These are phyloP conservation scores for Drosophila ercepeae DNA, from an alignment of 1,140 invertebrate genomes.

Conservation along the genomic window DNA sequence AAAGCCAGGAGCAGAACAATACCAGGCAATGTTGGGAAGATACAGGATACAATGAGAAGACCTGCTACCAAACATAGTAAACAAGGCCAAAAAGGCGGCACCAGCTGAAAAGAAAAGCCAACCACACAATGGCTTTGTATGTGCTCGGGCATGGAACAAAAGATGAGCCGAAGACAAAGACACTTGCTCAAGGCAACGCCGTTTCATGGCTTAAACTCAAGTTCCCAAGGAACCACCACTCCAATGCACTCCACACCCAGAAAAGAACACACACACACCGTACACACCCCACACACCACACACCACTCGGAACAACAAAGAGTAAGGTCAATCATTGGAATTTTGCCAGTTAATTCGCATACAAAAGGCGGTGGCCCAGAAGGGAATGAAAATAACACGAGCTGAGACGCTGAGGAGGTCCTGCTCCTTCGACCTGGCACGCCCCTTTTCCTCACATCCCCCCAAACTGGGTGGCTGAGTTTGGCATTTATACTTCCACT, in stretches of 20 bases:
- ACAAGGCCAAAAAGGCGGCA: conserved; percentile 39
- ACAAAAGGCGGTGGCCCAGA: conserved; percentile 61
- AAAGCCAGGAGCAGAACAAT: conserved; percentile 44
- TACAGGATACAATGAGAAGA: conserved; percentile 24
- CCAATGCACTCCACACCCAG: conserved; percentile 34
- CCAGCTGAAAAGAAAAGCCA: conserved; percentile 45
- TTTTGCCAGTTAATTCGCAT: conserved; percentile 80
- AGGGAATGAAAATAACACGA: conserved; percentile 44
- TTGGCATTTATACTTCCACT: conserved; percentile 83
- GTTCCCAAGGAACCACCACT: conserved; percentile 54
- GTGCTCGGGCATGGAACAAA: conserved; percentile 56
- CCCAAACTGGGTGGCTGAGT: conserved; percentile 64
- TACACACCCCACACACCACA: too few relatives aligned
- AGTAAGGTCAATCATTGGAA: conserved; percentile 80
- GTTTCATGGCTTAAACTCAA: conserved; percentile 63
- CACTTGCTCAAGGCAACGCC: conserved; percentile 71
- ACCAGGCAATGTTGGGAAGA: conserved; percentile 22
- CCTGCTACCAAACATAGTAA: conserved; percentile 19
- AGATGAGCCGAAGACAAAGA: conserved; percentile 73
- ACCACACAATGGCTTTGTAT: conserved; percentile 63
- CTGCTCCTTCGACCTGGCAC: neutral
- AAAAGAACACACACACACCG: conserved; percentile 11
- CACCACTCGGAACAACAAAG: conserved; percentile 35
- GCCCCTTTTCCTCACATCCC: conserved; percentile 51
- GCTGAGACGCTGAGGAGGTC: neutral